These are phyloP conservation scores for Prunella fulvescens DNA, from an alignment of 2,113 vertebrate species.

Conservation along the genomic window DNA sequence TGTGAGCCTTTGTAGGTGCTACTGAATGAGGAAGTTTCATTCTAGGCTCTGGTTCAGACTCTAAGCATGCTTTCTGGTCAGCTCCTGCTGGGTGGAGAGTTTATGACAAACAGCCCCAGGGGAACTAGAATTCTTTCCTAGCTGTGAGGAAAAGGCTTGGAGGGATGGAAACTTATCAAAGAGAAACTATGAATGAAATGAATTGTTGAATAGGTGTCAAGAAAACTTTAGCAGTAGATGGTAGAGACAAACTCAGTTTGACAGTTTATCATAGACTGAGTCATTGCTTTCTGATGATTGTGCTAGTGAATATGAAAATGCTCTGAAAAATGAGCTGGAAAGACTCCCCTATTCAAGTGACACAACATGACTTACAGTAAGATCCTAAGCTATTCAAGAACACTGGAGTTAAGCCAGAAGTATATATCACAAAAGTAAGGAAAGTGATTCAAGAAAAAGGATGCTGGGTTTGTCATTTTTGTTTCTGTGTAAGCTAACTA, in stretches of 20 bases:
- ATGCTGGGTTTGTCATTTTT: not conserved
- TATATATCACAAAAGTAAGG: not conserved
- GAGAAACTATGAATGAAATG: not conserved
- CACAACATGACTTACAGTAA: not conserved
- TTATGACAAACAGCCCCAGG: not conserved
- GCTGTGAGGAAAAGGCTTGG: not conserved
- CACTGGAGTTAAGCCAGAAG: not conserved
- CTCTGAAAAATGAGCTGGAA: not conserved
- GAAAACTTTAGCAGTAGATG: not conserved
- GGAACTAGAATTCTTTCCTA: not conserved
- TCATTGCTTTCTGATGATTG: not conserved
- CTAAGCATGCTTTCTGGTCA: not conserved
- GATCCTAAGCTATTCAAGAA: not conserved
- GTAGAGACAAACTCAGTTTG: not conserved
- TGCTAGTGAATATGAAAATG: not conserved
- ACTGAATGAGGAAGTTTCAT: not conserved
- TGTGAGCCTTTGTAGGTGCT: not conserved
- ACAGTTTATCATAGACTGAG: not conserved
- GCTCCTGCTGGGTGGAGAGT: not conserved
- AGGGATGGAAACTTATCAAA: not conserved
- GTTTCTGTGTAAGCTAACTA: not conserved
- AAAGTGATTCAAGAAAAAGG: not conserved
- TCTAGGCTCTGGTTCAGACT: not conserved
- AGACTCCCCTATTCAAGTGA: not conserved
- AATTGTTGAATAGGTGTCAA: not conserved